Base-by-base conservation (phyloP, 2,113 vertebrate species). In the Pollachius pollachius region DNA sequence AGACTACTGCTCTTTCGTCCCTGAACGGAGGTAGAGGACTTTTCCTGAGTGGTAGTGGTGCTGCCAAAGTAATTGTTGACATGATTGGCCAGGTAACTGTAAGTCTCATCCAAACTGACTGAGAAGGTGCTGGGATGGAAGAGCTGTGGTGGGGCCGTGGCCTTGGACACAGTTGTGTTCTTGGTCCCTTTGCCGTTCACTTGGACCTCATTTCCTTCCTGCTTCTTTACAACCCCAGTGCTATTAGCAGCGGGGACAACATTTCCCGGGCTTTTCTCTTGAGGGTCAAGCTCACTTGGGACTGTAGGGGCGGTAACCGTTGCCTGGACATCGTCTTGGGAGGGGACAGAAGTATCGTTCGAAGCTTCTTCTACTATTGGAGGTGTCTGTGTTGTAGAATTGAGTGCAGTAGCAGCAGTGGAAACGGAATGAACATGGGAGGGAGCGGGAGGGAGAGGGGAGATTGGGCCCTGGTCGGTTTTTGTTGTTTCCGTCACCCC, bases 91-190 rank as follows among this genome's bases (percentile, higher is more conserved):
- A 98, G 69, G 11, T 93, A 95, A 80, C 89, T 93, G 76, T 95
- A 97, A 0, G 96, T 97, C 65, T 97, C 95, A 84, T 94, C 96
- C 87, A 96, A 93, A 84, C 85, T 95, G 68, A 92, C 94, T 41
- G 92, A 88, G 85, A 97, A 87, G 68, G 73, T 86, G 78, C 90
- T 93, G n/a, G 94, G 75, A 69, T 97, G 94, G 86, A 95, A 97
- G 74, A 97, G 93, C 25, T 87, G 88, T 4, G 71, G 93, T 23
- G 88, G 88, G 5, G 71, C 60, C 11, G 74, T 52, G 71, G 78
- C 69, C 18, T 84, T 78, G 64, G 78, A 54, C 15, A 71, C 52
- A 62, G 75, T 64, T 7, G 60, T 19, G 64, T 8, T 71, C 11
- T 85, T 78, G 69, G 54, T 70, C n/a, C 69, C 81, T 2, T 16